Evolutionary conservation across 2,113 vertebrate genomes (phyloP).

Genomic region (Ptyas mucosa): DNA sequence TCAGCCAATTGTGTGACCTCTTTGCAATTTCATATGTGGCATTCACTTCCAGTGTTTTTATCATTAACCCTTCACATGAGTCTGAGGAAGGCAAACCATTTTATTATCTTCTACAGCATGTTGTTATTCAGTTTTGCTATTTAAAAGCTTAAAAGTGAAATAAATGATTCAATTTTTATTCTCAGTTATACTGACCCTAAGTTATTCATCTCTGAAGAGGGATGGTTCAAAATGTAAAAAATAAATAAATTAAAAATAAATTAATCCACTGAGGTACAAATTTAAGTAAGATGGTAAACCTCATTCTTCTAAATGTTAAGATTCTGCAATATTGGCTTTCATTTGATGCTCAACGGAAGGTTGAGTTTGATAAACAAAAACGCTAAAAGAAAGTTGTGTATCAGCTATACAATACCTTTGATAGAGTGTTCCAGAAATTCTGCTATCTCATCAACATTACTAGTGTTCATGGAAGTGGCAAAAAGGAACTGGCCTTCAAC

Average conservation of each 20-base stretch:
- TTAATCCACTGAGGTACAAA: background rate
- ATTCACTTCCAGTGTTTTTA: conserved; percentile 86
- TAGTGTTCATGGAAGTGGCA: conserved; percentile 77
- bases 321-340: background rate
- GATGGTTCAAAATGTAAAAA: background rate
- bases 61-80: conserved; percentile 91
- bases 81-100: conserved; percentile 64
- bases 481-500: conserved; percentile 87
- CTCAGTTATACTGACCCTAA: background rate
- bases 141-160: background rate
- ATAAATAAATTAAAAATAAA: background rate
- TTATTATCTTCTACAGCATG: background rate
- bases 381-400: background rate
- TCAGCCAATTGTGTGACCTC: conserved; percentile 91
- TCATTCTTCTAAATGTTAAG: background rate
- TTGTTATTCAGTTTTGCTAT: background rate
- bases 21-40: conserved; percentile 93
- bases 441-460: conserved; percentile 79
- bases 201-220: background rate
- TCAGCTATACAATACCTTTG: conserved; percentile 69
- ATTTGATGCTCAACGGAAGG: background rate
- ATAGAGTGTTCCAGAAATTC: conserved; percentile 91
- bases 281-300: background rate
- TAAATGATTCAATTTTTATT: background rate
- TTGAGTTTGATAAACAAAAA: background rate